These are phyloP conservation scores for Heterodera schachtii DNA, from an alignment of 1,140 invertebrate species.

Conservation along the genomic window DNA sequence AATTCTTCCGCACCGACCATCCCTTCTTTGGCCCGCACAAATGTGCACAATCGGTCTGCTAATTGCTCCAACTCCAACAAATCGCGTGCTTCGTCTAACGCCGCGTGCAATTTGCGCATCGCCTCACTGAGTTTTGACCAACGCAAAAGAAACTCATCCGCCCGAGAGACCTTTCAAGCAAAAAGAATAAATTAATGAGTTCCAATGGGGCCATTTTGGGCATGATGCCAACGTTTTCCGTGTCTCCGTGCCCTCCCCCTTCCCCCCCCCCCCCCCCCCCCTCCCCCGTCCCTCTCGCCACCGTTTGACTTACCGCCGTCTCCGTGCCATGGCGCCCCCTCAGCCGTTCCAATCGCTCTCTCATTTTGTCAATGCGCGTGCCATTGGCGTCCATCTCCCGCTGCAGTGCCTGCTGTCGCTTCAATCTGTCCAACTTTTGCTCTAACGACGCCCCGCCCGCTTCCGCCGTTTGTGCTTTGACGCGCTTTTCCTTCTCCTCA, in stretches of 20 bases:
- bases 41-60: conserved; percentile 88
- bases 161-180: conserved; percentile 68
- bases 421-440: conserved; percentile 88
- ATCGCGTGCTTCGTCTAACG: conserved; percentile 92
- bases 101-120: conserved; percentile 78
- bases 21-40: conserved; percentile 93
- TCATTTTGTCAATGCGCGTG: conserved; percentile 80
- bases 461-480: conserved; percentile 46
- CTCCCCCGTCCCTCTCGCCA: background rate
- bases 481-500: conserved; percentile 82
- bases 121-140: conserved; percentile 82
- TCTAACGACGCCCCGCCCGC: conserved; percentile 72
- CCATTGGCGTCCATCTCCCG: conserved; percentile 88
- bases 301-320: background rate
- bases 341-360: conserved; percentile 29
- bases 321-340: conserved; percentile 58
- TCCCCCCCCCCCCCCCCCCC: background rate
- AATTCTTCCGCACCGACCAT: conserved; percentile 89
- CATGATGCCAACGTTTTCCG: too few relatives aligned
- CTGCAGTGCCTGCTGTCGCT: conserved; percentile 96
- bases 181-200: background rate
- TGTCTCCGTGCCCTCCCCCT: too few relatives aligned
- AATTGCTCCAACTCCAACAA: conserved; percentile 96
- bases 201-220: background rate
- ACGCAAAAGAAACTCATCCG: conserved; percentile 77